A percentile compares a stretch with the other conserved stretches of the same genome.
phyloP scores from a whole-genome alignment of 2,797 vertebrate species.

The Orientallactaga sibirica region DNA sequence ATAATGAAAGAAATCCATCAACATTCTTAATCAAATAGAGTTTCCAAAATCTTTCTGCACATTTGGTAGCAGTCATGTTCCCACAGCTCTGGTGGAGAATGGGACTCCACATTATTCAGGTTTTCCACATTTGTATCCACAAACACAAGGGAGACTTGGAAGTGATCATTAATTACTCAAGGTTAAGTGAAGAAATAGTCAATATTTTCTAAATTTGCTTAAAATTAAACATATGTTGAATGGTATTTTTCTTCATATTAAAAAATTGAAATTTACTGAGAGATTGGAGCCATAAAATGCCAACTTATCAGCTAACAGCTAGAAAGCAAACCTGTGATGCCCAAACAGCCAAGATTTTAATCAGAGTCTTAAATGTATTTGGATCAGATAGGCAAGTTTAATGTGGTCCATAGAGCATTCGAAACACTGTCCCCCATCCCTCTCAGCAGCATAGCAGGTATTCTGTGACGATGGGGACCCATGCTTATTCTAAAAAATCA shows the following conservation, averaged over 20 bases:
- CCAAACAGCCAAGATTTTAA: background rate
- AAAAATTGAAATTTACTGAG: constrained; percentile 15
- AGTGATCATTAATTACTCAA: background rate
- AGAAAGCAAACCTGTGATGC: background rate
- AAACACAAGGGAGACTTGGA: background rate
- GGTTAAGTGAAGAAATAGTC: constrained; percentile 1
- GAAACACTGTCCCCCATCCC: background rate
- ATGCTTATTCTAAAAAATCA: no score
- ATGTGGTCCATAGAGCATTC: background rate
- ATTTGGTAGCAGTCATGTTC: background rate
- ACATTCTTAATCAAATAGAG: background rate
- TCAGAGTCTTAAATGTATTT: background rate
- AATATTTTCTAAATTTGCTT: background rate
- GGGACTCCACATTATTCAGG: background rate
- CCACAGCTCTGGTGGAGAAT: background rate
- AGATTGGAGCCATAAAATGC: background rate
- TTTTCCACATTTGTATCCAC: background rate
- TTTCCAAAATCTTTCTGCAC: background rate
- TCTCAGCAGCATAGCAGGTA: background rate
- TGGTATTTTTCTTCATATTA: background rate
- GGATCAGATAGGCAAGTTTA: background rate
- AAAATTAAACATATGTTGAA: background rate
- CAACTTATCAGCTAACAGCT: background rate
- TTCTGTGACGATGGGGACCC: background rate
- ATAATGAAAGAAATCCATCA: background rate